Evolutionary conservation across 1,140 invertebrate species (phyloP).

Genomic region (Zaprionus davidi): DNA sequence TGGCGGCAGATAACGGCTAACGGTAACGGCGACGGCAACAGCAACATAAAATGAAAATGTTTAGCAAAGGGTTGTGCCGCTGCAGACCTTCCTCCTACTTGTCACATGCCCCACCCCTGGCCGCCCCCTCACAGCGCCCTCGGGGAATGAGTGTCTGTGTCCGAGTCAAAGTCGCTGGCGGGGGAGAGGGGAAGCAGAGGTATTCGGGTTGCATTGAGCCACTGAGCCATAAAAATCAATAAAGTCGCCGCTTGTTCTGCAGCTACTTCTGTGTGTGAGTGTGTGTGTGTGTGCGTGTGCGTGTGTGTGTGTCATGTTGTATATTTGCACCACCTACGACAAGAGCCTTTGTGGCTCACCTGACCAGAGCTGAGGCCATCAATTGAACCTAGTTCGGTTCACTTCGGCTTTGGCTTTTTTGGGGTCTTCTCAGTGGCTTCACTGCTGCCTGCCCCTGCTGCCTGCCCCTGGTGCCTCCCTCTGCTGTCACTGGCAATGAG

Average conservation of each 20-base stretch:
- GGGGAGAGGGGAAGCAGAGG: neutral
- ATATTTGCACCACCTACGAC: neutral
- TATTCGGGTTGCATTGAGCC: constrained; percentile 30
- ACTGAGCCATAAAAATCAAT: constrained; percentile 79
- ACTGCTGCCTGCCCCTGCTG: neutral
- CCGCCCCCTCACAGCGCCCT: no score
- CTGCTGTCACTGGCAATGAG: constrained; percentile 11
- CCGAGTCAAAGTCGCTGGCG: constrained; percentile 10
- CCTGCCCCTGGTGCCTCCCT: neutral
- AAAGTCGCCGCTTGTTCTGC: constrained; percentile 54
- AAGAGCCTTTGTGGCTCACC: constrained; percentile 60
- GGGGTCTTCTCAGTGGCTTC: neutral
- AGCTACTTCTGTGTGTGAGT: neutral
- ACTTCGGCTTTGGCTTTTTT: neutral
- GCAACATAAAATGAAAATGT: constrained; percentile 70
- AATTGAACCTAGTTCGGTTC: constrained; percentile 35
- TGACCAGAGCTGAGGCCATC: constrained; percentile 49
- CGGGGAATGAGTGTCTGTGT: constrained; percentile 9
- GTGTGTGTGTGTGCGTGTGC: neutral
- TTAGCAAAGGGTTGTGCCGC: constrained; percentile 61
- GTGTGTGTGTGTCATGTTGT: constrained; percentile 39
- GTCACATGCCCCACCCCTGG: no score
- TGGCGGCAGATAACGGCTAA: constrained; percentile 65
- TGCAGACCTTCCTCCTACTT: neutral
- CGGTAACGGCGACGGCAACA: constrained; percentile 6